Evolutionary conservation across 2,888 invertebrate species (phyloP).

Genomic region (Macrophya annulata): DNA sequence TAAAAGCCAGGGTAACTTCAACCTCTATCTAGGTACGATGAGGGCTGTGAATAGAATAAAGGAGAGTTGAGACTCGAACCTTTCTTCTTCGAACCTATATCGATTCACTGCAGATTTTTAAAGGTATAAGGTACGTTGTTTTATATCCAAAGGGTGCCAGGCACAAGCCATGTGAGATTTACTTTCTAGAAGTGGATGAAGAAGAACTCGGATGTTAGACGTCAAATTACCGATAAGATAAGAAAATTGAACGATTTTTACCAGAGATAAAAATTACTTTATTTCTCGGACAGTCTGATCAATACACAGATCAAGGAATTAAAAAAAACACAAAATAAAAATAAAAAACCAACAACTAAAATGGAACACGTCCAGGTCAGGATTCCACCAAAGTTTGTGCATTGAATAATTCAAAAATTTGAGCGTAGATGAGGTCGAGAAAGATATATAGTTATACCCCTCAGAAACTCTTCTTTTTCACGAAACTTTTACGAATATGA

Average conservation of each 20-base stretch:
- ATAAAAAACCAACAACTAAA: no score
- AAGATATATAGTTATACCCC: background rate
- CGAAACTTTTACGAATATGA: background rate
- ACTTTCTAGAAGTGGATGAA: background rate
- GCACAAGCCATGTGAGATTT: background rate
- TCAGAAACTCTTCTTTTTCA: background rate
- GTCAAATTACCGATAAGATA: constrained; percentile 26
- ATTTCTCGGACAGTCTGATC: background rate
- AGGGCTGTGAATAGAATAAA: background rate
- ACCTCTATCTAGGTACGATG: background rate
- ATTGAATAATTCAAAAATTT: background rate
- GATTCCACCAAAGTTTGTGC: background rate
- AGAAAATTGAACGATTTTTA: background rate
- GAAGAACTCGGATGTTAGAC: background rate
- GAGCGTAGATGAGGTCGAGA: background rate
- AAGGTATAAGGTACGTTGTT: background rate
- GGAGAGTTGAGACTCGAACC: background rate
- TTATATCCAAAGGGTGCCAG: background rate
- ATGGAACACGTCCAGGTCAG: background rate
- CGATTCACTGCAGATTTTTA: constrained; percentile 9
- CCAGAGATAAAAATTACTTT: background rate
- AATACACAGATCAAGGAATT: background rate
- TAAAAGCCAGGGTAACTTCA: constrained; percentile 21
- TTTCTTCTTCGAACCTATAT: background rate
- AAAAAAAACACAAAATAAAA: no score